These are phyloP conservation scores for Acrocephalus kingi DNA, from an alignment of 2,113 vertebrate species.

Conservation along the genomic window DNA sequence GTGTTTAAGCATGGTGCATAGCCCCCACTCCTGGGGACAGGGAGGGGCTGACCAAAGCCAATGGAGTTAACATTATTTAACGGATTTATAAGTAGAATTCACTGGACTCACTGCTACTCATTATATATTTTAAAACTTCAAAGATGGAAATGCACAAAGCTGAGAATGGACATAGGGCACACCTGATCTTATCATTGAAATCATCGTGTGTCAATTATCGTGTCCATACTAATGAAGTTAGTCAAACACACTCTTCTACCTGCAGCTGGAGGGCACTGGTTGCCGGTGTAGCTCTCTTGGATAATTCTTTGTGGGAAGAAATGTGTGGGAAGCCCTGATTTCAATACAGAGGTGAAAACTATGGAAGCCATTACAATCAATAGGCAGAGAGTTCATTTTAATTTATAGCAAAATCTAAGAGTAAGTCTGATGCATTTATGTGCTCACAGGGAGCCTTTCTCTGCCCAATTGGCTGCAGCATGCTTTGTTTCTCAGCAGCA, in stretches of 20 bases:
- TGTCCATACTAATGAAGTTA: not conserved
- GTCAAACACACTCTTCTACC: not conserved
- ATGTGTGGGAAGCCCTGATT: not conserved
- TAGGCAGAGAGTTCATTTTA: not conserved
- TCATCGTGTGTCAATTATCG: accelerated
- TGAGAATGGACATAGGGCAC: not conserved
- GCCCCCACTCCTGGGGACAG: not conserved
- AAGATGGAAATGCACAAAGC: not conserved
- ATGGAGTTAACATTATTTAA: not conserved
- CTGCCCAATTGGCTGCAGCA: not conserved
- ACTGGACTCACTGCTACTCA: not conserved
- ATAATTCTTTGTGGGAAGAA: not conserved
- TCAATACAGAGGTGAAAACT: not conserved
- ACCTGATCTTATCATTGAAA: not conserved
- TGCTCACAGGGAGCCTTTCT: not conserved
- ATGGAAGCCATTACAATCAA: not conserved
- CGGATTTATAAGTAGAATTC: not conserved
- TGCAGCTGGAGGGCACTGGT: not conserved
- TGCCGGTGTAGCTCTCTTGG: not conserved
- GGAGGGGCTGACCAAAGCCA: not conserved
- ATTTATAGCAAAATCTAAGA: not conserved
- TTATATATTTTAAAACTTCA: not conserved
- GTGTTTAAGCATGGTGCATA: not conserved
- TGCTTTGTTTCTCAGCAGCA: not conserved
- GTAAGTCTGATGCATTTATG: not conserved